Base-by-base conservation (phyloP, 1,140 invertebrate genomes). In the Cepaea nemoralis region DNA sequence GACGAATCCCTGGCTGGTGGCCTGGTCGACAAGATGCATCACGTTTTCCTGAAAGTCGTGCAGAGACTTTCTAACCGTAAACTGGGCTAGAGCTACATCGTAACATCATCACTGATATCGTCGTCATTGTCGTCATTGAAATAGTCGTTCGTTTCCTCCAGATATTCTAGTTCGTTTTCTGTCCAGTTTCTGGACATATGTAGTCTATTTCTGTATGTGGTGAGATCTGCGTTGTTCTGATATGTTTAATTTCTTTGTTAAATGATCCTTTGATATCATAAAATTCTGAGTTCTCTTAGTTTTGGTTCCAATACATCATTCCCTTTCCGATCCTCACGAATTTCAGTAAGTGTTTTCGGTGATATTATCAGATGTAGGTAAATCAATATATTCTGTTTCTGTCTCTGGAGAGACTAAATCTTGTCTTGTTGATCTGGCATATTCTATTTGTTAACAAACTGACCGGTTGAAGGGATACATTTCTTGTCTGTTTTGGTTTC, bases 381-480 rank as follows among this genome's bases (percentile, higher is more conserved):
- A n/a, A 42, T 42, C 71, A 14, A 74, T 10, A 48, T 10, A 48
- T 42, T 74, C 71, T 74, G 24, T 74, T 27, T 74, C 71, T 40
- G 42, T 74, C 42, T 16, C 16, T 12, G 39, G 42, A 10, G 71
- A 48, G 2, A 27, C 6, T 45, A n/a, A 40, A 74, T 74, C 71
- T 27, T 40, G 6, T 33, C 39, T 16, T 14, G 33, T 5, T 31
- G 14, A 33, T 8, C 33, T 40, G n/a, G 16, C 35, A 37, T 6
- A 16, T 70, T 33, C 2, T 40, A 2, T 33, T 70, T 16, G 35
- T 19, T 6, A 5, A 33, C 16, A 70, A n/a, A 37, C 39, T 70
- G 8, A 16, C 33, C n/a, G 14, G 14, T 14, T n/a, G 50, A 14
- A 55, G 14, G 50, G 22, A 24, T 55, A 2, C 14, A 6, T 55